These are phyloP conservation scores for Anolis carolinensis DNA, from an alignment of 2,113 vertebrate genomes.

Conservation along the genomic window DNA sequence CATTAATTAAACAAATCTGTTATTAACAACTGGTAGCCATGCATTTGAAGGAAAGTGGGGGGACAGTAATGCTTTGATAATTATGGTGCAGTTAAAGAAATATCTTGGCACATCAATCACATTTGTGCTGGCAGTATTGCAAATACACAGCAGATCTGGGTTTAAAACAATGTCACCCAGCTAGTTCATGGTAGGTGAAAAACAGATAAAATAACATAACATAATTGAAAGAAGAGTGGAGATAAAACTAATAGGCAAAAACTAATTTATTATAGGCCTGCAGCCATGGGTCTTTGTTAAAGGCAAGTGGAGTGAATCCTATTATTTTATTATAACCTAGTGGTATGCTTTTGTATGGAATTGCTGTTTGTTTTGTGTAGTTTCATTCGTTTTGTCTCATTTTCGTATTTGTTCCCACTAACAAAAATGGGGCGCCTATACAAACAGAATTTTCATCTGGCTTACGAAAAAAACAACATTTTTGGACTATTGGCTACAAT, in stretches of 20 bases:
- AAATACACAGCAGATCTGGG: constrained; percentile 12
- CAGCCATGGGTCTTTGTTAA: neutral
- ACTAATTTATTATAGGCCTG: neutral
- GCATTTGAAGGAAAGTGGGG: constrained; percentile 36
- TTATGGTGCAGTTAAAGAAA: constrained; percentile 54
- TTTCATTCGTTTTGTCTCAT: too few relatives aligned
- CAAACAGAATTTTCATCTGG: too few relatives aligned
- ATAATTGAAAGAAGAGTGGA: neutral
- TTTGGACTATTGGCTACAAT: too few relatives aligned
- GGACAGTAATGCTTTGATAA: constrained; percentile 49
- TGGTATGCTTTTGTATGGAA: too few relatives aligned
- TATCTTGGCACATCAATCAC: constrained; percentile 51
- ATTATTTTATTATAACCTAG: neutral
- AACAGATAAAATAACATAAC: neutral
- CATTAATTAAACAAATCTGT: constrained; percentile 82
- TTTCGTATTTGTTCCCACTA: too few relatives aligned
- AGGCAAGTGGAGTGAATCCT: neutral
- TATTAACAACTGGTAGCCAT: constrained; percentile 73
- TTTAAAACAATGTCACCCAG: constrained; percentile 37
- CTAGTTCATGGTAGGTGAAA: constrained; percentile 32
- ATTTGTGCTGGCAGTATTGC: constrained; percentile 37
- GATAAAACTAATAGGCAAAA: neutral
- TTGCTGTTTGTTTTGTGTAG: too few relatives aligned
- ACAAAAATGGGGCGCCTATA: too few relatives aligned
- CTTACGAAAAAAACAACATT: too few relatives aligned